Evolutionary conservation across 2,888 invertebrate species (phyloP).

Genomic region (Nipponacmea schrenckii): DNA sequence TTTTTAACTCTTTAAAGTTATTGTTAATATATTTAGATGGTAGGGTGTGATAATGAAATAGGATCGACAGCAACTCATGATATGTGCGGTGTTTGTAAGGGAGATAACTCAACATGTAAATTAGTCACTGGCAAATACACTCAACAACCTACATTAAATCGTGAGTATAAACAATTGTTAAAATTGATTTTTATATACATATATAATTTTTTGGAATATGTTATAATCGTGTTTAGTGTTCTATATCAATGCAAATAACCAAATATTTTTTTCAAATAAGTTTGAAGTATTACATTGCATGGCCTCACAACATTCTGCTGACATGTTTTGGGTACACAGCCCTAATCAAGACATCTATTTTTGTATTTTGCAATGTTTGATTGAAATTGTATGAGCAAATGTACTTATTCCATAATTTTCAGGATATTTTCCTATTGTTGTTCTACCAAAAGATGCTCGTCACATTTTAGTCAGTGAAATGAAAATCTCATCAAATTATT

Average conservation of each 20-base stretch:
- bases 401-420: conserved; percentile 18
- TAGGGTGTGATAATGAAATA: conserved; percentile 56
- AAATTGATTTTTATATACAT: too few species aligned
- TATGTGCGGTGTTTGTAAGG: conserved; percentile 55
- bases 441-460: conserved; percentile 49
- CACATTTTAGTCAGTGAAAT: conserved; percentile 76
- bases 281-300: neutral
- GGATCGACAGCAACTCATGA: conserved; percentile 48
- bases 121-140: conserved; percentile 45
- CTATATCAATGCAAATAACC: too few species aligned
- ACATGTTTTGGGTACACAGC: too few species aligned
- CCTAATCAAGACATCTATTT: too few species aligned
- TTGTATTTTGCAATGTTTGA: too few species aligned
- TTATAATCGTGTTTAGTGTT: too few species aligned
- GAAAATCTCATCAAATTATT: conserved; percentile 87
- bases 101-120: conserved; percentile 55
- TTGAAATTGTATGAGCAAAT: too few species aligned
- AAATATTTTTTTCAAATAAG: too few species aligned
- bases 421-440: conserved; percentile 56
- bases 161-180: conserved; percentile 30
- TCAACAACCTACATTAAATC: conserved; percentile 45
- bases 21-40: conserved; percentile 36
- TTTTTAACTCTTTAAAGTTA: neutral
- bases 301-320: neutral
- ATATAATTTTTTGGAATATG: too few species aligned